Percentiles rank a stretch among this genome's conserved stretches.
Evolutionary conservation across 2,888 invertebrate species (phyloP).

Genomic region (Pemphredon lugubris): DNA sequence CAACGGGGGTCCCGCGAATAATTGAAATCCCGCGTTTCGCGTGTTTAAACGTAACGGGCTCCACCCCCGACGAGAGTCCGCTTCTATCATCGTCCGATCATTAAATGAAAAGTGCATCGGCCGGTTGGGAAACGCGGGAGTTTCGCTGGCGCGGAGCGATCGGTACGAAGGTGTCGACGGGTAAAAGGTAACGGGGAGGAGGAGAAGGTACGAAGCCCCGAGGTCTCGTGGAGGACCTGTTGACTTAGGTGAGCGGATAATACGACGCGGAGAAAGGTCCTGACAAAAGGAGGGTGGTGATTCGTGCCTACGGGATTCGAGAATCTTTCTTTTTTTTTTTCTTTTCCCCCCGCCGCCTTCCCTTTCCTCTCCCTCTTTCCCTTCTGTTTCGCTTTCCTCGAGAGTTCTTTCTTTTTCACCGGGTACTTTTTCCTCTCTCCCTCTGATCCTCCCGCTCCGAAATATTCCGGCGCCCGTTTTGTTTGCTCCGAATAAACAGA

Average conservation of each 20-base stretch:
- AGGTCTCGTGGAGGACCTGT: slow-evolving; percentile 59
- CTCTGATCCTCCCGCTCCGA: not conserved
- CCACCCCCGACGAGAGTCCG: not conserved
- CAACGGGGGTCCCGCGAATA: not conserved
- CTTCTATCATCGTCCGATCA: not conserved
- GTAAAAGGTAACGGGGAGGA: slow-evolving; percentile 34
- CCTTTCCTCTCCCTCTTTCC: slow-evolving; percentile 24
- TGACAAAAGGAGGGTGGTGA: slow-evolving; percentile 62
- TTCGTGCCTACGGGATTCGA: slow-evolving; percentile 53
- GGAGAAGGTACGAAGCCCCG: slow-evolving; percentile 28
- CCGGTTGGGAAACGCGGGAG: slow-evolving; percentile 11
- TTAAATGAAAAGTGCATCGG: slow-evolving; percentile 14
- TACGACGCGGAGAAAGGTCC: slow-evolving; percentile 57
- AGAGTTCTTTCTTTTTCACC: not conserved
- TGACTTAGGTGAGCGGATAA: slow-evolving; percentile 67
- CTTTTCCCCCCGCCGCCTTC: slow-evolving; percentile 18
- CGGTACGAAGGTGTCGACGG: slow-evolving; percentile 51
- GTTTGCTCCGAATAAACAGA: slow-evolving; percentile 68
- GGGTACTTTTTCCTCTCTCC: slow-evolving; percentile 6
- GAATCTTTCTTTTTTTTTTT: slow-evolving; percentile 44
- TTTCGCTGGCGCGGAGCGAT: slow-evolving; percentile 26
- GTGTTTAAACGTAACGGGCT: not conserved
- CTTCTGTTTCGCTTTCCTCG: slow-evolving; percentile 20
- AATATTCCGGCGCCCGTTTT: no score
- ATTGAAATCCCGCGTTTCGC: slow-evolving; percentile 3